Evolutionary conservation across 2,797 vertebrate genomes (phyloP).

Genomic region (Onychomys arenicola): DNA sequence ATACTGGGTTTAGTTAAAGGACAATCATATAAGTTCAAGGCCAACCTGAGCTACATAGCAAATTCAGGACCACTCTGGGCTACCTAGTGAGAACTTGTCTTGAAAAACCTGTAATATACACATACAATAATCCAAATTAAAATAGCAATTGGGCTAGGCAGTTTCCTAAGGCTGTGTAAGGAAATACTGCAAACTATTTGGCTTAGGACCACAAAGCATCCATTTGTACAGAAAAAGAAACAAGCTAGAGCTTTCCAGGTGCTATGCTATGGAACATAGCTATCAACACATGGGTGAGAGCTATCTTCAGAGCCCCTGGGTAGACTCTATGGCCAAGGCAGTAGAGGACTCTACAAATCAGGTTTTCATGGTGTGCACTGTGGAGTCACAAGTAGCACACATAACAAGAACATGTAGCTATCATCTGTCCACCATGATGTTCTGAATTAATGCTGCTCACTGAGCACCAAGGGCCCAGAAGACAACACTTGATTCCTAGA

Average conservation of each 20-base stretch:
- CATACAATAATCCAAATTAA: not conserved
- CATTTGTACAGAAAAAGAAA: not conserved
- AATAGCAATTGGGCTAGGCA: not conserved
- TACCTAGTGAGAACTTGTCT: not conserved
- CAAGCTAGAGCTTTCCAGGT: not conserved
- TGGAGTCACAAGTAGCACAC: not conserved
- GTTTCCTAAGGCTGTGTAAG: not conserved
- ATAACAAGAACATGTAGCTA: not conserved
- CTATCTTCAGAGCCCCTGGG: not conserved
- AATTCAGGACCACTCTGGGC: not conserved
- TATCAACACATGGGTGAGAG: not conserved
- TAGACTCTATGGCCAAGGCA: not conserved
- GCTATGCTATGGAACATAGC: not conserved
- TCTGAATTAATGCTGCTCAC: not conserved
- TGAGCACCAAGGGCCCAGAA: not conserved
- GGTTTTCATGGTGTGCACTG: not conserved
- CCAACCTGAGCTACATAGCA: not conserved
- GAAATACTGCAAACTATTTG: not conserved
- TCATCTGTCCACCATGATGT: not conserved
- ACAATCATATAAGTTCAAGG: not conserved
- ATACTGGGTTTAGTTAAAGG: not conserved
- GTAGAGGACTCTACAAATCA: not conserved
- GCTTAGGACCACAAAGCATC: not conserved
- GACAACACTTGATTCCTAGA: not conserved
- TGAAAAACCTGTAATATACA: not conserved